Percentiles rank a stretch among this genome's conserved stretches.
phyloP scores from a whole-genome alignment of 2,888 invertebrate species.

The Teleogryllus oceanicus region DNA sequence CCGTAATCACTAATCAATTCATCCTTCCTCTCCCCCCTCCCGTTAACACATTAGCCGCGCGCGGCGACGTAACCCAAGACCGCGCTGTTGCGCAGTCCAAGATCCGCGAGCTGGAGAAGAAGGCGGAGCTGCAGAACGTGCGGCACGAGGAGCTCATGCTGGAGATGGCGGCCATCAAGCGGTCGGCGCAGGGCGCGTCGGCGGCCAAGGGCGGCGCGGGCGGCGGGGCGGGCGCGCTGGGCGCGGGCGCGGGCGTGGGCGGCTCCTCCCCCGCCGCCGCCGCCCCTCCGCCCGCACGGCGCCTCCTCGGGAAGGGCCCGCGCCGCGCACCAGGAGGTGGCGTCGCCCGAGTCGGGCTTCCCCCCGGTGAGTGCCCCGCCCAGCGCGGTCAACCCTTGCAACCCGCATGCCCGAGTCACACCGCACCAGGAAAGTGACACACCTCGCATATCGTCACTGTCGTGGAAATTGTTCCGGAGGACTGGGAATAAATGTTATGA shows the following conservation, averaged over 20 bases:
- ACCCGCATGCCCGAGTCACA: too few species aligned
- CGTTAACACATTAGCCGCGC: too few species aligned
- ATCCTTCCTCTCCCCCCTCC: too few species aligned
- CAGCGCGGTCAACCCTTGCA: too few species aligned
- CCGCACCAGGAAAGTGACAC: too few species aligned
- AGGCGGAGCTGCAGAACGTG: slow-evolving; percentile 68
- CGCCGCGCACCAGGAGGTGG: slow-evolving; percentile 40
- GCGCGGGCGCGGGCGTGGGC: slow-evolving; percentile 23
- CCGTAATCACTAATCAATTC: too few species aligned
- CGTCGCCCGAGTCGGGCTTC: slow-evolving; percentile 43
- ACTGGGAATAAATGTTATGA: too few species aligned
- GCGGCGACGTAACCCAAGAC: neutral
- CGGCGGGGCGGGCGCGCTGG: neutral
- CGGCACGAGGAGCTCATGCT: slow-evolving; percentile 87
- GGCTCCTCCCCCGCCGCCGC: slow-evolving; percentile 21
- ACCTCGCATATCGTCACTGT: too few species aligned
- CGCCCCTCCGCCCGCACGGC: slow-evolving; percentile 3
- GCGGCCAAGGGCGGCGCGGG: slow-evolving; percentile 26
- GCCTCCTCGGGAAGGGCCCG: slow-evolving; percentile 27
- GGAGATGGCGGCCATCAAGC: slow-evolving; percentile 73
- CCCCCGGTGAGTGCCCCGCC: slow-evolving; percentile 37
- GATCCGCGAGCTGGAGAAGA: slow-evolving; percentile 87
- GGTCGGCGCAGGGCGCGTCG: slow-evolving; percentile 40
- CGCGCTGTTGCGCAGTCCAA: slow-evolving; percentile 59
- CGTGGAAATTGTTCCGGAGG: too few species aligned